phyloP scores from a whole-genome alignment of 2,888 invertebrate genomes.

The Oscheius onirici region DNA sequence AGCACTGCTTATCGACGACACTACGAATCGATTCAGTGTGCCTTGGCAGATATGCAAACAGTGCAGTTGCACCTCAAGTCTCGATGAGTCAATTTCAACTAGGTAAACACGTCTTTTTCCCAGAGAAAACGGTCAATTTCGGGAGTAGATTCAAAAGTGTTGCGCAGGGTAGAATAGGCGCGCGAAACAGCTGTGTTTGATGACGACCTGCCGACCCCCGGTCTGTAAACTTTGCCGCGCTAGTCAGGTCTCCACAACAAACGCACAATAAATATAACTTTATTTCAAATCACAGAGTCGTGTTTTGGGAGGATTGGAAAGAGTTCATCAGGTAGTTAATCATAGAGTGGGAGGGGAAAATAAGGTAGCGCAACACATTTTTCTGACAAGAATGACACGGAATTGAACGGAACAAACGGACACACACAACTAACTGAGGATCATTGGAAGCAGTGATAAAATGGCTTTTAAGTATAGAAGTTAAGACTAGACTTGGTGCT shows the following conservation, averaged over 20 bases:
- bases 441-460: slow-evolving; percentile 25
- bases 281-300: slow-evolving; percentile 11
- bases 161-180: neutral
- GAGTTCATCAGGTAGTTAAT: slow-evolving; percentile 24
- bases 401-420: slow-evolving; percentile 11
- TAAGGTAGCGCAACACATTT: slow-evolving; percentile 1
- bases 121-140: neutral
- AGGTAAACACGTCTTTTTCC: neutral
- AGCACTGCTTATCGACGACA: slow-evolving; percentile 9
- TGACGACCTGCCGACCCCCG: neutral
- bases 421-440: slow-evolving; percentile 11
- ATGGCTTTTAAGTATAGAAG: neutral
- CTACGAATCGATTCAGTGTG: slow-evolving; percentile 10
- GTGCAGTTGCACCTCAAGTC: neutral
- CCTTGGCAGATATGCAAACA: slow-evolving; percentile 20
- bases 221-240: slow-evolving; percentile 4
- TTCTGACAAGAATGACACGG: slow-evolving; percentile 15
- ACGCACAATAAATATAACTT: slow-evolving; percentile 3
- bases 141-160: neutral
- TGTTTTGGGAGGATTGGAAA: neutral
- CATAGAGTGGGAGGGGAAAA: neutral
- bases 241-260: neutral
- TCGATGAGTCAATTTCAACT: slow-evolving; percentile 3
- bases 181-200: slow-evolving; percentile 21
- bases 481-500: slow-evolving; percentile 32